Evolutionary conservation across 2,113 vertebrate species (phyloP).

Genomic region (Beaufortia kweichowensis): DNA sequence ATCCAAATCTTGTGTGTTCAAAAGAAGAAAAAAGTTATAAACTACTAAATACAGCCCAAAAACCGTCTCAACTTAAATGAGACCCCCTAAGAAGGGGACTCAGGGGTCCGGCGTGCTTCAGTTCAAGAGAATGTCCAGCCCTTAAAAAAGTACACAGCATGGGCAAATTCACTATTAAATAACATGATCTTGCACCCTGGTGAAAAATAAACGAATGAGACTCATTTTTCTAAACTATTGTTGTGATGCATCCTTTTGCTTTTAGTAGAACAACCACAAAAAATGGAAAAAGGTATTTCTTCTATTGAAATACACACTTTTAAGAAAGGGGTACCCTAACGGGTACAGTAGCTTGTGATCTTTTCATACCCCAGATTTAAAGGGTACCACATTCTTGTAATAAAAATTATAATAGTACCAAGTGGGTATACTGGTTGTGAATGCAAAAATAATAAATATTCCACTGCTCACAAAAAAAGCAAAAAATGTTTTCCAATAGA

Average conservation of each 20-base stretch:
- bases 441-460: not conserved
- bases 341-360: conserved; percentile 52
- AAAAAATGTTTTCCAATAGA: not conserved
- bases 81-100: conserved; percentile 58
- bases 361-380: conserved; percentile 56
- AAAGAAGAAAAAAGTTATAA: not conserved
- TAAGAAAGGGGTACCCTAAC: conserved; percentile 55
- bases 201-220: conserved; percentile 62
- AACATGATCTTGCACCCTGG: conserved; percentile 68
- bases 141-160: conserved; percentile 19
- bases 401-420: not conserved
- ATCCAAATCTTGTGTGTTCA: conserved; percentile 41
- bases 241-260: conserved; percentile 47
- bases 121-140: conserved; percentile 55
- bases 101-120: conserved; percentile 55
- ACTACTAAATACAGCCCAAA: no score
- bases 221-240: conserved; percentile 71
- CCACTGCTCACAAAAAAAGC: not conserved
- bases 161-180: conserved; percentile 64
- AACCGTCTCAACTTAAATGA: conserved; percentile 31
- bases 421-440: not conserved
- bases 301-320: conserved; percentile 47
- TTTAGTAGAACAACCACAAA: conserved; percentile 7
- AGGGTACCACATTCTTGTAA: not conserved
- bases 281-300: not conserved